Base-by-base conservation (phyloP, 2,888 invertebrate genomes). In the Ichneumoninae sp. region DNA sequence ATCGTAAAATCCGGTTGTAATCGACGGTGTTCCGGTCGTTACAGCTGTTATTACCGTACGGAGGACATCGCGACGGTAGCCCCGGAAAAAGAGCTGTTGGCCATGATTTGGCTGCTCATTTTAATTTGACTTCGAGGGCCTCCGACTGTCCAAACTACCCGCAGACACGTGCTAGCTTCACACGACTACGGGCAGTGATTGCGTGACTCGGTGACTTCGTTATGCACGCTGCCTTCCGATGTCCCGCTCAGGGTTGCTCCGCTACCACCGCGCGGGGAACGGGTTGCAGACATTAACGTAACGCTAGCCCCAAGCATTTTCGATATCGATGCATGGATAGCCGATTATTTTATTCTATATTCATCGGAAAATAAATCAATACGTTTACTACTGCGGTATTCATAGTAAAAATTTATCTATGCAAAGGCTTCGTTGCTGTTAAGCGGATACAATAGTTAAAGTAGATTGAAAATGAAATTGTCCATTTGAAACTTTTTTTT, bases 161-260 rank as follows among this genome's bases (percentile, higher is more conserved):
- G 89, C 86, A 86, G 85, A 88, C 93, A 92, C 91, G 90, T 93
- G 92, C 86, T 81, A 83, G 77, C 88, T 93, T 93, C 92, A 88
- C 92, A 93, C 92, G 92, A 87, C 83, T 88, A 87, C 76, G 3
- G 63, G 87, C 91, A 91, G 90, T 92, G 93, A 92, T 93, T 92
- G 92, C 92, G 92, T 93, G 93, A 91, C 86, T 88, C 86, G 81
- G 87, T 84, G 89, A 85, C 84, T 88, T 85, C 69, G 81, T 77
- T 84, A 85, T 86, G 86, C 88, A 88, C 83, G 85, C 76, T 85
- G 82, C 73, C 80, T 80, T 73, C 80, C 33, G 66, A 76, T 52
- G 65, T 76, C 33, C 66, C 75, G 75, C 66, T 52, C 75, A 13
- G 75, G 75, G 75, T 76, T 22, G 52, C 52, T 66, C 52, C 50